Evolutionary conservation across 2,888 invertebrate species (phyloP).

Genomic region (Phanerotoma sp.): DNA sequence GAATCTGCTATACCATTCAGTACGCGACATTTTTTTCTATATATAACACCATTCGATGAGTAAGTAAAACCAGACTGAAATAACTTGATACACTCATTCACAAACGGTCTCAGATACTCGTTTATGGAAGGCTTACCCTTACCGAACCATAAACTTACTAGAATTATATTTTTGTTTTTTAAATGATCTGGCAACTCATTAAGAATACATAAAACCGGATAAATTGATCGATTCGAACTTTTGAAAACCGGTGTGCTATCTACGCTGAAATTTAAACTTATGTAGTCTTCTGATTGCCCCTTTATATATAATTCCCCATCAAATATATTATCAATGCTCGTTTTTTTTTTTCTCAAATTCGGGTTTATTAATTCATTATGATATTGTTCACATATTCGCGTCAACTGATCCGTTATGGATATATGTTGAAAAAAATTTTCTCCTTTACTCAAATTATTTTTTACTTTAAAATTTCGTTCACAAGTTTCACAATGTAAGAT

Average conservation of each 20-base stretch:
- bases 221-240: too few species aligned
- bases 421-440: background rate
- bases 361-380: background rate
- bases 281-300: too few species aligned
- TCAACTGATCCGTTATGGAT: background rate
- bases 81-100: constrained; percentile 7
- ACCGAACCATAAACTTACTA: constrained; percentile 23
- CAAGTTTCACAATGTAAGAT: background rate
- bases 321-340: too few species aligned
- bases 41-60: background rate
- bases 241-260: too few species aligned
- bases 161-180: constrained; percentile 4
- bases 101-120: constrained; percentile 22
- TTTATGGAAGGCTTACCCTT: constrained; percentile 15
- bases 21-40: background rate
- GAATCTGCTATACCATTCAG: background rate
- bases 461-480: background rate
- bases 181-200: constrained; percentile 19
- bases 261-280: too few species aligned
- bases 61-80: constrained; percentile 2
- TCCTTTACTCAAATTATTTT: background rate
- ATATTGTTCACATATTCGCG: background rate
- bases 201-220: too few species aligned
- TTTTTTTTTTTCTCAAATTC: background rate
- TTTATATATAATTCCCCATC: too few species aligned